These are phyloP conservation scores for Carassius gibelio DNA, from an alignment of 2,113 vertebrate genomes.

Conservation along the genomic window DNA sequence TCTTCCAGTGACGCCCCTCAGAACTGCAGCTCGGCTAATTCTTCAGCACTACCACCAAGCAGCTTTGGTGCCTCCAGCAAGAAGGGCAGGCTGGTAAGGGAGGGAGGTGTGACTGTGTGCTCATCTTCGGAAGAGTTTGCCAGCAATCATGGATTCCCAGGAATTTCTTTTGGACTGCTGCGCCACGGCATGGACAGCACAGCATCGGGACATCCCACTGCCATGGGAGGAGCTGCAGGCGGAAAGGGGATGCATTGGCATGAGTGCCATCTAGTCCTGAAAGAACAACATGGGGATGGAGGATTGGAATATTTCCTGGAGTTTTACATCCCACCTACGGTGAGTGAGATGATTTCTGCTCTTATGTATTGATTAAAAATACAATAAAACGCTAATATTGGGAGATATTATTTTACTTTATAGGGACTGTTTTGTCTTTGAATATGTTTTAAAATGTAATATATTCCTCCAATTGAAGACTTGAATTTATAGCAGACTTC, in stretches of 20 bases:
- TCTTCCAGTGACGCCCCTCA: slow-evolving; percentile 74
- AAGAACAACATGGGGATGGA: slow-evolving; percentile 76
- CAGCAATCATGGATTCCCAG: slow-evolving; percentile 67
- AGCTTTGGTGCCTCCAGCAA: slow-evolving; percentile 61
- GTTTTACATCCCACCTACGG: slow-evolving; percentile 91
- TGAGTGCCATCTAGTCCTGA: slow-evolving; percentile 86
- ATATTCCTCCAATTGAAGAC: background rate
- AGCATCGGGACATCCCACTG: slow-evolving; percentile 57
- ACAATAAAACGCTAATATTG: background rate
- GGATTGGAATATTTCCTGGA: slow-evolving; percentile 85
- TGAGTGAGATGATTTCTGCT: slow-evolving; percentile 59
- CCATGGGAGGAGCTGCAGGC: slow-evolving; percentile 67
- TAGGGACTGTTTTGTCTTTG: background rate
- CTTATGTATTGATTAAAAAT: background rate
- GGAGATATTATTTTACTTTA: too few relatives aligned
- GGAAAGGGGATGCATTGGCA: slow-evolving; percentile 81
- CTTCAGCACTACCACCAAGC: slow-evolving; percentile 65
- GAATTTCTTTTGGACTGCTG: slow-evolving; percentile 76
- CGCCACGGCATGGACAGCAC: slow-evolving; percentile 73
- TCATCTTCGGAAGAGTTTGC: slow-evolving; percentile 73
- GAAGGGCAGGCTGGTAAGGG: slow-evolving; percentile 74
- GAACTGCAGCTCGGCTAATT: slow-evolving; percentile 56
- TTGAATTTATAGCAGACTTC: too few relatives aligned
- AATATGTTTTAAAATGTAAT: background rate
- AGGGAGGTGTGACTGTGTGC: slow-evolving; percentile 76